Evolutionary conservation across 2,888 invertebrate genomes (phyloP).

Genomic region (Pheosia tremula): DNA sequence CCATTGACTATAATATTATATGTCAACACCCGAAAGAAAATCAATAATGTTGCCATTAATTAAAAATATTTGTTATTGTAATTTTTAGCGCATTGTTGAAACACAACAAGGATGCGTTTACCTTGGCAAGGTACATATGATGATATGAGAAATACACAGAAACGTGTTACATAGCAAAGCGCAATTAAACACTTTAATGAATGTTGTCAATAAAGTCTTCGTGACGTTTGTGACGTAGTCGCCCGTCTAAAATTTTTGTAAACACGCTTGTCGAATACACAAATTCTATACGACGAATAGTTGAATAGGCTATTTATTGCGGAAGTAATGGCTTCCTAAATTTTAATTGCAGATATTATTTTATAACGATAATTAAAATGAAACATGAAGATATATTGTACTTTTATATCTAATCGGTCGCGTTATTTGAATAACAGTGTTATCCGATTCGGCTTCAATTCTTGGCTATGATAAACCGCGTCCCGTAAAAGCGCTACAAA

Average conservation of each 20-base stretch:
- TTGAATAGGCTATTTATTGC: conserved; percentile 82
- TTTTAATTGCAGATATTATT: conserved; percentile 78
- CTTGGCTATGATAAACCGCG: conserved; percentile 61
- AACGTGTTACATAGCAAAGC: conserved; percentile 41
- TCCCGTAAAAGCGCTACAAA: conserved; percentile 71
- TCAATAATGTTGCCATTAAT: conserved; percentile 77
- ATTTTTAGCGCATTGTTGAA: conserved; percentile 61
- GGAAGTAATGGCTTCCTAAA: conserved; percentile 85
- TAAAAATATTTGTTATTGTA: conserved; percentile 57
- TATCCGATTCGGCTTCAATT: conserved; percentile 73
- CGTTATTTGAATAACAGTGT: conserved; percentile 59
- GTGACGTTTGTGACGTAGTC: conserved; percentile 63
- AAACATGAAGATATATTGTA: conserved; percentile 42
- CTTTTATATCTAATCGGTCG: conserved; percentile 48
- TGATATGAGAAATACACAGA: conserved; percentile 40
- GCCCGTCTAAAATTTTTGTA: conserved; percentile 81
- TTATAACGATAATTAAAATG: conserved; percentile 60
- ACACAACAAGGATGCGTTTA: conserved; percentile 65
- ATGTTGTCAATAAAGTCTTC: conserved; percentile 51
- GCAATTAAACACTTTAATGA: conserved; percentile 65
- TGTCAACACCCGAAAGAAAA: conserved; percentile 61
- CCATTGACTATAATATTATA: conserved; percentile 45
- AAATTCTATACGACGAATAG: conserved; percentile 73
- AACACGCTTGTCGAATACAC: conserved; percentile 84
- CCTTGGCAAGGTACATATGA: conserved; percentile 48